Conservation (phyloP, 1,140 invertebrate species). For the Aplysia californica region DNA sequence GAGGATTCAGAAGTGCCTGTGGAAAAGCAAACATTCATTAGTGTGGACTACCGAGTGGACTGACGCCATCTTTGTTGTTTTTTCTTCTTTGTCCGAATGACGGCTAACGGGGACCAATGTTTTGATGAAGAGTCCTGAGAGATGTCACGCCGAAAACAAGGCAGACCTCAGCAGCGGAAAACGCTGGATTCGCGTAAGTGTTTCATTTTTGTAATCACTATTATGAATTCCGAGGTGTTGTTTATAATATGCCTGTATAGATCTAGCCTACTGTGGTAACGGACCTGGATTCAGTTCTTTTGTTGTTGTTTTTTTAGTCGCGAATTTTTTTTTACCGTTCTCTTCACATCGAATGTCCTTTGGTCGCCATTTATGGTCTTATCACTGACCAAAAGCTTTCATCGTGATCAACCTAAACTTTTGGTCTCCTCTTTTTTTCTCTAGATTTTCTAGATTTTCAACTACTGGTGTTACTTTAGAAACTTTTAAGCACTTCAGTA, state of each 20-base stretch:
- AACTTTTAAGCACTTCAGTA: too few species aligned
- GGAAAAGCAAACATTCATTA: not conserved
- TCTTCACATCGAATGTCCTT: too few species aligned
- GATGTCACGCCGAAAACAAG: constrained; percentile 64
- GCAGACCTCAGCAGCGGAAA: constrained; percentile 60
- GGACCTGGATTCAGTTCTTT: not conserved
- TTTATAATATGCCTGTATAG: not conserved
- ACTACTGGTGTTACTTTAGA: too few species aligned
- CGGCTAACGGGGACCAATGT: constrained; percentile 43
- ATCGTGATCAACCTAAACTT: too few species aligned
- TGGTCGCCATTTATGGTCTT: too few species aligned
- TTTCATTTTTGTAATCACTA: not conserved
- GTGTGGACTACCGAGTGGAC: constrained; percentile 16
- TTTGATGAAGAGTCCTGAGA: constrained; percentile 54
- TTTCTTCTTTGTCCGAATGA: constrained; percentile 59
- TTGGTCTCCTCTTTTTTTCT: too few species aligned
- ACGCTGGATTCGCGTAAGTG: constrained; percentile 60
- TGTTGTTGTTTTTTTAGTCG: too few species aligned
- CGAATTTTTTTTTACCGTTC: too few species aligned
- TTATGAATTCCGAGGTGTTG: not conserved
- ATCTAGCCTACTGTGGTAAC: not conserved
- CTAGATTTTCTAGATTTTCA: too few species aligned
- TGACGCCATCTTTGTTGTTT: constrained; percentile 62
- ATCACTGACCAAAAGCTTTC: too few species aligned
- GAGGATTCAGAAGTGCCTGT: not conserved